Evolutionary conservation across 2,888 invertebrate species (phyloP).

Genomic region (Lasius fuliginosus): DNA sequence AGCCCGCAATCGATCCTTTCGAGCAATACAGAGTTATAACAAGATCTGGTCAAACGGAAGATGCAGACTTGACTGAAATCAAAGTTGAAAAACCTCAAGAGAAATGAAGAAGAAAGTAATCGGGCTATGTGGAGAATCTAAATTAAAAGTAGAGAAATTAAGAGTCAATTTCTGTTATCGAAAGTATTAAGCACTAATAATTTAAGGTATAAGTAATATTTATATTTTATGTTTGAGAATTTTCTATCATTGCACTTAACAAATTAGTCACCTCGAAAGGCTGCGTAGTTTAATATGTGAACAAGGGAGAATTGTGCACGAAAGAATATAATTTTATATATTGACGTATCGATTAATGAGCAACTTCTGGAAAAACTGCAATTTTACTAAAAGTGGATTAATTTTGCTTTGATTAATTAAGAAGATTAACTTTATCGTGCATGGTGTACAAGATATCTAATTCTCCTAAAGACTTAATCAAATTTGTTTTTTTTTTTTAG

Average conservation of each 20-base stretch:
- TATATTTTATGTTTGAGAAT: not conserved
- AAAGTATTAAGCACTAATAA: not conserved
- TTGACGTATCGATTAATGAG: not conserved
- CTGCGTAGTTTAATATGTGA: constrained; percentile 26
- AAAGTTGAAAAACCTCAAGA: constrained; percentile 37
- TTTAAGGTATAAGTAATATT: not conserved
- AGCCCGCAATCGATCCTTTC: constrained; percentile 73
- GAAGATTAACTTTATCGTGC: not conserved
- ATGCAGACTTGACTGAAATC: constrained; percentile 34
- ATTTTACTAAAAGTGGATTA: not conserved
- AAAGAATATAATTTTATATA: constrained; percentile 32
- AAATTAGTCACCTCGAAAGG: not conserved
- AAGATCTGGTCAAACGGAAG: constrained; percentile 10
- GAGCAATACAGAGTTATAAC: constrained; percentile 74
- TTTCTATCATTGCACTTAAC: not conserved
- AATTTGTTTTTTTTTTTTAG: not conserved
- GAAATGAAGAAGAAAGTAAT: constrained; percentile 11
- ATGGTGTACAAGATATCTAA: not conserved
- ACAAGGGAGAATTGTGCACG: not conserved
- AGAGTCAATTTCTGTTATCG: not conserved
- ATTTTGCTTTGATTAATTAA: too few relatives aligned
- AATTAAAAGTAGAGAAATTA: not conserved
- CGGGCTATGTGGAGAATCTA: not conserved
- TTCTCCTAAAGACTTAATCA: constrained; percentile 14
- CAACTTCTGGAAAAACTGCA: not conserved